A percentile compares a stretch with the other conserved stretches of the same genome.
Evolutionary conservation across 2,113 vertebrate genomes (phyloP).

Genomic region (Theristicus caerulescens): DNA sequence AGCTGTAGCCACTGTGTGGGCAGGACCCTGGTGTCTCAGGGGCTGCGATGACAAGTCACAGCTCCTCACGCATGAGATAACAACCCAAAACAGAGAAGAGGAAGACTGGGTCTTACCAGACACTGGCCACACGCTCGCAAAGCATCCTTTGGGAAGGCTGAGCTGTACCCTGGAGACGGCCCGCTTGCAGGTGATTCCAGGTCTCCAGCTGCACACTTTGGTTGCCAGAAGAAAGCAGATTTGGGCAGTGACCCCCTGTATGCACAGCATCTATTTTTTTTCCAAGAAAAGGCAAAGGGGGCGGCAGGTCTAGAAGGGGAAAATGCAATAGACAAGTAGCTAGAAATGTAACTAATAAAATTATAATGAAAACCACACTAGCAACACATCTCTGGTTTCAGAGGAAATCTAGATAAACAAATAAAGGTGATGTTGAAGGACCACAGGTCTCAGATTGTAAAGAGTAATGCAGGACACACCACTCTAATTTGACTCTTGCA

Average conservation of each 20-base stretch:
- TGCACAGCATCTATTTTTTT: not conserved
- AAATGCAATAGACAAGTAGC: not conserved
- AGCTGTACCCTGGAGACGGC: not conserved
- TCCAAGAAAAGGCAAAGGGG: not conserved
- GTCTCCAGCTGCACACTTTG: not conserved
- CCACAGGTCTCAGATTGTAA: not conserved
- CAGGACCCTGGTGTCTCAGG: fast-evolving
- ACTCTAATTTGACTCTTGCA: not conserved
- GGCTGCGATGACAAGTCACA: not conserved
- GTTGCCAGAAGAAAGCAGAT: not conserved
- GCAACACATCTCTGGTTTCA: not conserved
- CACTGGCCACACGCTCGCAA: not conserved
- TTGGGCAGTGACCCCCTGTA: not conserved
- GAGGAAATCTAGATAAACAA: not conserved
- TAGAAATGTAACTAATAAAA: not conserved
- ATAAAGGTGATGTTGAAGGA: not conserved
- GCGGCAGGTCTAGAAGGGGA: not conserved
- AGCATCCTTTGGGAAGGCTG: not conserved
- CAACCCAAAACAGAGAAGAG: not conserved
- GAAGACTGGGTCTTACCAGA: not conserved
- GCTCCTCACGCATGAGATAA: fast-evolving
- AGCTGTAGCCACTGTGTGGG: fast-evolving
- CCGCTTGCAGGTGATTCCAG: not conserved
- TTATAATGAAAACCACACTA: not conserved
- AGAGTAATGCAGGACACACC: not conserved